Base-by-base conservation (phyloP, 2,888 invertebrate species). In the Cosmia pyralina region DNA sequence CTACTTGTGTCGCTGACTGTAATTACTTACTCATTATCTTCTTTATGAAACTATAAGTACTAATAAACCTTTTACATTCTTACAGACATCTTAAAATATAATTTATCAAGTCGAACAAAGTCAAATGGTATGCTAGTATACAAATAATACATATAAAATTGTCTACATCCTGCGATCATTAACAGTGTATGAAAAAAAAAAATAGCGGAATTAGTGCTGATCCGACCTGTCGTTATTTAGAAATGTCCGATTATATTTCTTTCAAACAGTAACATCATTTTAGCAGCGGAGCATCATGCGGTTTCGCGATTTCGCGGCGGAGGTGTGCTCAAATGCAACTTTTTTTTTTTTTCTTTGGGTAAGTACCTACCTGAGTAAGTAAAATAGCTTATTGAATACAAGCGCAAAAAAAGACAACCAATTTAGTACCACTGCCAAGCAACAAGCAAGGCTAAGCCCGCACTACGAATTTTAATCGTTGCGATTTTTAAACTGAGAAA, bases 111-210 rank as follows among this genome's bases (percentile, higher is more conserved):
- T 17, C 4, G 17, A 59, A 34, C 58, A 46, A 66, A 77, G 6
- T 46, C 72, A 34, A 28, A n/a, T 57, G 4, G 0, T 0, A 17
- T 0, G 0, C 53, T 77, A 65, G 68, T 66, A 8, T 66, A 19
- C 0, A 68, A 75, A 68, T 82, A 76, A 82, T 84, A 63, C 44
- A 66, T 65, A 63, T 79, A 76, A 84, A 76, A 83, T 83, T 74
- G 73, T 82, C 71, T 57, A 58, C 65, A 76, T 83, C 84, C 83
- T 73, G 67, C 55, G 44, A 66, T 63, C 69, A 79, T 83, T 69
- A 83, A 46, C 66, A 28, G 44, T 59, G 17, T 17, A 34, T 4
- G 17, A n/a, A 63, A 63, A 75, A 68, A 66, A 71, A 50, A 34
- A 58, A 10, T 46, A 28, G 6, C 60, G 73, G 73, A 82, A n/a